Percentiles rank a stretch among this genome's conserved stretches.
phyloP scores from a whole-genome alignment of 2,113 vertebrate genomes.

The Callospermophilus lateralis region DNA sequence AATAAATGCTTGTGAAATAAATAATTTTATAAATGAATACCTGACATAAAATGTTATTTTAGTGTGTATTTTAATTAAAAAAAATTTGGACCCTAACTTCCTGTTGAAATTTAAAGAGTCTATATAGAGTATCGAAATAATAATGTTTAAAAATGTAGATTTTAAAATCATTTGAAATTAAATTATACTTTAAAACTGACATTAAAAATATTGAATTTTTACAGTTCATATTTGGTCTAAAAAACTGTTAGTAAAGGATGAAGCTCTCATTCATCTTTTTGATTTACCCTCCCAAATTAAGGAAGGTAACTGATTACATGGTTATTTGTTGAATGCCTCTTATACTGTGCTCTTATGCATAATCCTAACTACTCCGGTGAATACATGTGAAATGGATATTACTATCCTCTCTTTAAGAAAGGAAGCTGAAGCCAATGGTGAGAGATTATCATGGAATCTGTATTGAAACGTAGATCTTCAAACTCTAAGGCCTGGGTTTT shows the following conservation, averaged over 20 bases:
- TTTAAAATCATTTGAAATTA: background rate
- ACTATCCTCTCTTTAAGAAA: background rate
- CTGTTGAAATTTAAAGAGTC: conserved; percentile 32
- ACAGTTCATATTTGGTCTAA: conserved; percentile 27
- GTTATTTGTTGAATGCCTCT: background rate
- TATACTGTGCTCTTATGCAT: background rate
- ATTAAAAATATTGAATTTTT: background rate
- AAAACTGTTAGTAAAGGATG: background rate
- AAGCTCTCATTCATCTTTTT: background rate
- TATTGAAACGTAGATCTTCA: background rate
- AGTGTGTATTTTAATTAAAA: conserved; percentile 18
- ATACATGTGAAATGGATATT: background rate
- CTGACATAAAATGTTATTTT: conserved; percentile 20
- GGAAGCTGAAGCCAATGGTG: background rate
- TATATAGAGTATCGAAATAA: background rate
- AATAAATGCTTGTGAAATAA: background rate
- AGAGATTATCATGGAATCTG: background rate
- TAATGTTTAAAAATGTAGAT: background rate
- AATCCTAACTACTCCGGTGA: background rate
- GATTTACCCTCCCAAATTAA: background rate
- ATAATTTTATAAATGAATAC: conserved; percentile 3
- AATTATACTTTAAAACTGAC: background rate
- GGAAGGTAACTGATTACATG: background rate
- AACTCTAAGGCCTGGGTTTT: background rate
- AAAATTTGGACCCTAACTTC: background rate